Conservation (phyloP, 2,888 invertebrate species). For the Drosophila algonquin region DNA sequence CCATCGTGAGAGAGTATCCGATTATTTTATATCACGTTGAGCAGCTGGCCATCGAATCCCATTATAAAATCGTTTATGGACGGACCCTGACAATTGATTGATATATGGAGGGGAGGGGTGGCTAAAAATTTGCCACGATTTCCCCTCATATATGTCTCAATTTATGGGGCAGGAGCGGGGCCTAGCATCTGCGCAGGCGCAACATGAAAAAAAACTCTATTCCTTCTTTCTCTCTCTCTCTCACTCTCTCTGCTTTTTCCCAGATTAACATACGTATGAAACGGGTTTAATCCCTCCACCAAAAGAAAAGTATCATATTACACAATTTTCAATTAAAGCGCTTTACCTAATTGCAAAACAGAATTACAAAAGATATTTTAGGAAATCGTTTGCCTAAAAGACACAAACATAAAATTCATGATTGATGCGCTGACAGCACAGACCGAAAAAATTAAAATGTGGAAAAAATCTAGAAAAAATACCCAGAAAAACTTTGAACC, state of each 20-base stretch:
- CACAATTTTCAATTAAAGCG: slow-evolving; percentile 56
- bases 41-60: slow-evolving; percentile 54
- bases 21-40: slow-evolving; percentile 27
- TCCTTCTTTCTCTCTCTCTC: too few relatives aligned
- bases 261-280: slow-evolving; percentile 30
- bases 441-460: slow-evolving; percentile 10
- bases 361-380: slow-evolving; percentile 53
- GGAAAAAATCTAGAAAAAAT: slow-evolving; percentile 29
- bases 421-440: slow-evolving; percentile 64
- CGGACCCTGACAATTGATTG: slow-evolving; percentile 65
- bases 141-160: slow-evolving; percentile 16
- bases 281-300: slow-evolving; percentile 9
- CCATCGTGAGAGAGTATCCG: slow-evolving; percentile 25
- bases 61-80: slow-evolving; percentile 62
- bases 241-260: not conserved
- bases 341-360: slow-evolving; percentile 46
- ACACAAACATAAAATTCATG: slow-evolving; percentile 65
- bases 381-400: slow-evolving; percentile 23
- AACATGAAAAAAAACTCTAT: slow-evolving; percentile 18
- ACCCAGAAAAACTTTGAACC: slow-evolving; percentile 45
- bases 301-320: slow-evolving; percentile 57
- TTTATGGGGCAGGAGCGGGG: slow-evolving; percentile 15
- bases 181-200: slow-evolving; percentile 41
- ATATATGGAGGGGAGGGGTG: slow-evolving; percentile 49
- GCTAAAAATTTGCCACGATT: slow-evolving; percentile 11